Evolutionary conservation across 2,888 invertebrate species (phyloP).

Genomic region (Heliconius aoede): DNA sequence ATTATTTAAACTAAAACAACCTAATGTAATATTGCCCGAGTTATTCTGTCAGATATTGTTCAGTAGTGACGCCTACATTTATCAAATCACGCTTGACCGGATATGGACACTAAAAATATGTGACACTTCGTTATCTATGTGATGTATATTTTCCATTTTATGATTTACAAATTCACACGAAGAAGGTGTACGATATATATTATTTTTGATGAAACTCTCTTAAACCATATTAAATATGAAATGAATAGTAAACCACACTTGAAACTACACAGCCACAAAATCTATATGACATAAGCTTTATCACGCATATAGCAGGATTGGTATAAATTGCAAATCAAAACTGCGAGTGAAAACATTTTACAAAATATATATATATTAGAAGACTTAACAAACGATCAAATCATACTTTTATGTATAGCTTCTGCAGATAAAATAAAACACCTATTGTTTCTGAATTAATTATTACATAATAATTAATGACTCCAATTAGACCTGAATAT

Average conservation of each 20-base stretch:
- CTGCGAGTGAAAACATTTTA: no score
- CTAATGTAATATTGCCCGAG: background rate
- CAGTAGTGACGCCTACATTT: conserved; percentile 30
- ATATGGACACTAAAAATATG: conserved; percentile 34
- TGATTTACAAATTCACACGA: conserved; percentile 8
- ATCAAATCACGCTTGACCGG: conserved; percentile 43
- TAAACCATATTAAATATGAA: background rate
- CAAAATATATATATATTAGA: no score
- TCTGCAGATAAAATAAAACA: no score
- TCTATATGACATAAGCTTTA: no score
- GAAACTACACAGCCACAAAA: no score
- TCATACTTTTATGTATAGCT: no score
- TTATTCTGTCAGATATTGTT: conserved; percentile 2
- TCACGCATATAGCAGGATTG: background rate
- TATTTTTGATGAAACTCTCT: background rate
- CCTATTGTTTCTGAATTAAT: no score
- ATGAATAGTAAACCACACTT: background rate
- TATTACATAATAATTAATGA: no score
- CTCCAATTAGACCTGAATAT: no score
- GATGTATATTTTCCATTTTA: conserved; percentile 29
- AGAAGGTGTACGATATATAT: background rate
- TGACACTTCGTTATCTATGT: conserved; percentile 43
- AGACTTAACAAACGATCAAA: no score
- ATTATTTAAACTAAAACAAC: background rate
- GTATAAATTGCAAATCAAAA: no score